Conservation (phyloP, 2,113 vertebrate species). For the Notothenia coriiceps region DNA sequence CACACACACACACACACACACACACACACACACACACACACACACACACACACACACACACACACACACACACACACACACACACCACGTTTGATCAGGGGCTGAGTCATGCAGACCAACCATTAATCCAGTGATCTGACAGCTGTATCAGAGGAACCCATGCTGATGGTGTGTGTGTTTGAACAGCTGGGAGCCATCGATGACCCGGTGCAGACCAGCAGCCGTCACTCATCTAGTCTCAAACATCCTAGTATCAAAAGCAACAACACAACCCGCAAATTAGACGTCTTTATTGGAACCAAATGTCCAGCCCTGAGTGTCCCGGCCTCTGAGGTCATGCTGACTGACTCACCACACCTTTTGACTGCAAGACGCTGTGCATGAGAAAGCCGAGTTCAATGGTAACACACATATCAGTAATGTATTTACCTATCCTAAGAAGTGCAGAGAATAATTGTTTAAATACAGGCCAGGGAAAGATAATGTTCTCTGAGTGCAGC, state of each 20-base stretch:
- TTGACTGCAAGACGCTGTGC: constrained; percentile 34
- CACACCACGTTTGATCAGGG: constrained; percentile 28
- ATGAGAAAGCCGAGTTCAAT: constrained; percentile 15
- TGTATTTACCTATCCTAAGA: background rate
- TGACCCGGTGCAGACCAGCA: constrained; percentile 34
- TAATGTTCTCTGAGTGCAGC: background rate
- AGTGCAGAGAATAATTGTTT: background rate
- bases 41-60: constrained; percentile 34
- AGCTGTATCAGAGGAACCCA: constrained; percentile 16
- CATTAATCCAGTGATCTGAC: constrained; percentile 36
- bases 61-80: constrained; percentile 16
- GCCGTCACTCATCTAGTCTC: background rate
- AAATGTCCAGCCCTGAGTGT: background rate
- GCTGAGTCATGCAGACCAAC: constrained; percentile 29
- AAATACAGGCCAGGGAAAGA: background rate
- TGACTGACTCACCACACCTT: no score
- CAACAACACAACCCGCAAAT: background rate
- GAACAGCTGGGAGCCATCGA: constrained; percentile 26
- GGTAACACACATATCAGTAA: background rate
- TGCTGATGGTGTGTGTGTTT: constrained; percentile 20
- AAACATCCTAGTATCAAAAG: background rate
- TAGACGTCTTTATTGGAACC: constrained; percentile 11
- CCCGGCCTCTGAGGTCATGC: background rate
- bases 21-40: constrained; percentile 2
- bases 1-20: background rate